Evolutionary conservation across 2,113 vertebrate genomes (phyloP), one percentile per base, ranked within the genome.

Genomic region (Ailurus styani): DNA sequence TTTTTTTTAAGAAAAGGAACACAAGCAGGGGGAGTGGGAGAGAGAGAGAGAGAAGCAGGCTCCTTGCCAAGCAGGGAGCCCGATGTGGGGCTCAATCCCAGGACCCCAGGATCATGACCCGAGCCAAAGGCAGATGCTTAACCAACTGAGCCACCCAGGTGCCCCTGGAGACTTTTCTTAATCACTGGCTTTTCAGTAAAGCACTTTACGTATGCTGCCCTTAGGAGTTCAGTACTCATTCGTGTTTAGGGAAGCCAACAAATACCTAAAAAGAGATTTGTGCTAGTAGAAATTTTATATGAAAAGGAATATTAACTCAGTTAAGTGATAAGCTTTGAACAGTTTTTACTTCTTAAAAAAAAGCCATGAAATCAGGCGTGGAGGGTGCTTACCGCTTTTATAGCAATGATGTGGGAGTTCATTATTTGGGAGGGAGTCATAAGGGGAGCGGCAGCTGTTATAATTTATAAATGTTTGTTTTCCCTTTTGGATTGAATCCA

Each of bases 261-360:
- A 68, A n/a, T n/a, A 20, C 60, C 40, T 96, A 68, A 97, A 75
- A 95, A 54, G 23, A 72, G 82, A 15, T 55, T 47, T 81, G 45
- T 60, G 3, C 9, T 50, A 57, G n/a, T 60, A 78, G n/a, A 37
- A 91, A 79, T 95, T 96, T 87, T 91, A 90, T 87, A 73, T 93
- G 72, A 95, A 98, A 97, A 97, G 40, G 89, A 98, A 68, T 86
- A 47, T 82, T 25, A 27, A n/a, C 27, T 85, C 77, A 78, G 79
- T 64, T 54, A 89, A 91, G 25, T 66, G 66, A 66, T 78, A 87
- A 89, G 5, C 29, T 95, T 93, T 77, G 52, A 97, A 96, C 18
- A 73, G 5, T 27, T 89, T 96, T 96, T 96, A 21, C 97, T 97
- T 97, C 78, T 87, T 82, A 40, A 64, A 25, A 79, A 79, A 87